phyloP scores from a whole-genome alignment of 92 coral and sea anemone genomes.

The Anthopleura xanthogrammica region DNA sequence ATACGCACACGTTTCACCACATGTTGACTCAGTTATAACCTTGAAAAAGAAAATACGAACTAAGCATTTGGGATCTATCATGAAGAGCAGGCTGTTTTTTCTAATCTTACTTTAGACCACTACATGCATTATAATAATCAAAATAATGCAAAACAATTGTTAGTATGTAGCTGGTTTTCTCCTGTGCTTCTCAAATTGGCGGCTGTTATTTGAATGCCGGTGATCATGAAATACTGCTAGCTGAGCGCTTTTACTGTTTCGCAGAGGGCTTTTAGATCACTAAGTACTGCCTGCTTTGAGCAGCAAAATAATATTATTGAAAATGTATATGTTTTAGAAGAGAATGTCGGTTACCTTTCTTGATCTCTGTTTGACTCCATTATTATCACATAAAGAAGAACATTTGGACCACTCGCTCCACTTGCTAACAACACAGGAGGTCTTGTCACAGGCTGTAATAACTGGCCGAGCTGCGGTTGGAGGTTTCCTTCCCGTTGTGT shows the following conservation, averaged over 20 bases:
- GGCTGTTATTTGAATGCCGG: too few species aligned
- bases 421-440: constrained; percentile 18
- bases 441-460: constrained; percentile 12
- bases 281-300: too few species aligned
- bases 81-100: too few species aligned
- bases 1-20: constrained; percentile 16
- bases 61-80: too few species aligned
- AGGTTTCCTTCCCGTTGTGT: neutral
- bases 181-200: too few species aligned
- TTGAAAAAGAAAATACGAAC: neutral
- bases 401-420: constrained; percentile 32
- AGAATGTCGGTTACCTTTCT: constrained; percentile 11
- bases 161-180: too few species aligned
- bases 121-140: too few species aligned
- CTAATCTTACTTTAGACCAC: neutral
- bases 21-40: neutral
- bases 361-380: constrained; percentile 13
- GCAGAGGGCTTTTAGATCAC: too few species aligned
- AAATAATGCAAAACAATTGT: too few species aligned
- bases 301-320: too few species aligned
- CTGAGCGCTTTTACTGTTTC: too few species aligned
- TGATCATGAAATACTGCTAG: too few species aligned
- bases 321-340: neutral
- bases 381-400: constrained; percentile 20
- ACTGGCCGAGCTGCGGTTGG: neutral